Evolutionary conservation across 2,888 invertebrate genomes (phyloP).

Genomic region (Trachelus troglodyta): DNA sequence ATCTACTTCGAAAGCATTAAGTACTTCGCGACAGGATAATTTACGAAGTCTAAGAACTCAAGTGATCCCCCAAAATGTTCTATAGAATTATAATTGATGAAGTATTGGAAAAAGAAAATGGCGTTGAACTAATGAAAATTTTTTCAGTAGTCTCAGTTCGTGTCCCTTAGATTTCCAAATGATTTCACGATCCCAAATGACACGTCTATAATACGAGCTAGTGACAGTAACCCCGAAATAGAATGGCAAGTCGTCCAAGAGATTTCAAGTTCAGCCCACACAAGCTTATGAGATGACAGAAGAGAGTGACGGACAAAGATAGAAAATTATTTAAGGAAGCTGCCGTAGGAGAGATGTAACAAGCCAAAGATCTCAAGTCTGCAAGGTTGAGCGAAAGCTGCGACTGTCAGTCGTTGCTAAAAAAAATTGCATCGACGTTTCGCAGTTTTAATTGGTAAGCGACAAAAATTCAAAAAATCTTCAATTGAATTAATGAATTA

Average conservation of each 20-base stretch:
- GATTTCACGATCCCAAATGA: neutral
- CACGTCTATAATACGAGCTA: neutral
- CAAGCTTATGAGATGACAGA: neutral
- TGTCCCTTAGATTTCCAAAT: neutral
- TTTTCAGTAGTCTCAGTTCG: neutral
- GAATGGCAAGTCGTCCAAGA: neutral
- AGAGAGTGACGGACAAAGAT: neutral
- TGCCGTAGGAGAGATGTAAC: neutral
- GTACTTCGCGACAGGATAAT: neutral
- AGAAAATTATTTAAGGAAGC: neutral
- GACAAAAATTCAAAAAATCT: too few species aligned
- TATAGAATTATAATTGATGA: neutral
- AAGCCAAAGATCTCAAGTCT: neutral
- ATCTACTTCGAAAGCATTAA: neutral
- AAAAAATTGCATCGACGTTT: neutral
- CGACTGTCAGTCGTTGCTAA: neutral
- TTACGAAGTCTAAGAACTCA: neutral
- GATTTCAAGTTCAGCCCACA: slow-evolving; percentile 9
- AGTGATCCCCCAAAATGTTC: neutral
- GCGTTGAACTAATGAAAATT: neutral
- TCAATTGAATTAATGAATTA: too few species aligned
- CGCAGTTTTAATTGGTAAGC: too few species aligned
- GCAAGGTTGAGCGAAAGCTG: neutral
- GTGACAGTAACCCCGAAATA: neutral
- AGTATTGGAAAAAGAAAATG: neutral